Evolutionary conservation across 1,140 invertebrate genomes (phyloP).

Genomic region (Zaprionus camerounensis): DNA sequence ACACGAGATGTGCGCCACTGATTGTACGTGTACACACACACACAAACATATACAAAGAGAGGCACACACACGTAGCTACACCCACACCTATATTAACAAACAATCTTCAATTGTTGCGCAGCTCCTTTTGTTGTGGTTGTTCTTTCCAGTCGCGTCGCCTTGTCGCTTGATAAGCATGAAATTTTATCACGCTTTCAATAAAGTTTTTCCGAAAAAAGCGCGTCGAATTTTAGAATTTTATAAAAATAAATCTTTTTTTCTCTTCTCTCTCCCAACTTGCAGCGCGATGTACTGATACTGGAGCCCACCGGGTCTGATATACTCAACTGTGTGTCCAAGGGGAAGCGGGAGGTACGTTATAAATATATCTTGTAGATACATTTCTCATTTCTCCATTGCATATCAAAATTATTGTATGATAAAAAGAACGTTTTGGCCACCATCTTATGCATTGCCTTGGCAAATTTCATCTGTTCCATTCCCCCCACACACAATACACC

Average conservation of each 20-base stretch:
- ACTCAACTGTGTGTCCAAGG: slow-evolving; percentile 91
- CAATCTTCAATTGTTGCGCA: slow-evolving; percentile 54
- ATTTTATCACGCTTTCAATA: slow-evolving; percentile 78
- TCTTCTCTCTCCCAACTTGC: slow-evolving; percentile 50
- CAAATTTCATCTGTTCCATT: slow-evolving; percentile 31
- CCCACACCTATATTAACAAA: slow-evolving; percentile 12
- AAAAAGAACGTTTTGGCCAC: slow-evolving; percentile 36
- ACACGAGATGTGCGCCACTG: slow-evolving; percentile 44
- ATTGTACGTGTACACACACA: slow-evolving; percentile 42
- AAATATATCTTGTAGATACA: slow-evolving; percentile 8
- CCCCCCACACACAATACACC: slow-evolving; percentile 44
- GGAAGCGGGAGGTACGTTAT: slow-evolving; percentile 89
- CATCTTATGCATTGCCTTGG: slow-evolving; percentile 50
- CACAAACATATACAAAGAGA: not conserved
- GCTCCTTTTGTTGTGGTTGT: slow-evolving; percentile 42
- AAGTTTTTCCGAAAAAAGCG: slow-evolving; percentile 54
- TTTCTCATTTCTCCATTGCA: slow-evolving; percentile 36
- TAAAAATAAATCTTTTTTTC: slow-evolving; percentile 21
- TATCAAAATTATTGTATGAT: slow-evolving; percentile 34
- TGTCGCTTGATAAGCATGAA: slow-evolving; percentile 50
- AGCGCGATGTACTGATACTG: slow-evolving; percentile 90
- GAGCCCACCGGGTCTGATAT: slow-evolving; percentile 89
- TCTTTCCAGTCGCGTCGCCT: slow-evolving; percentile 40
- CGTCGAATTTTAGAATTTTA: slow-evolving; percentile 28
- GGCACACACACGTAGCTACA: not conserved